Base-by-base conservation (phyloP, 2,113 vertebrate genomes). In the Leucopsar rothschildi region DNA sequence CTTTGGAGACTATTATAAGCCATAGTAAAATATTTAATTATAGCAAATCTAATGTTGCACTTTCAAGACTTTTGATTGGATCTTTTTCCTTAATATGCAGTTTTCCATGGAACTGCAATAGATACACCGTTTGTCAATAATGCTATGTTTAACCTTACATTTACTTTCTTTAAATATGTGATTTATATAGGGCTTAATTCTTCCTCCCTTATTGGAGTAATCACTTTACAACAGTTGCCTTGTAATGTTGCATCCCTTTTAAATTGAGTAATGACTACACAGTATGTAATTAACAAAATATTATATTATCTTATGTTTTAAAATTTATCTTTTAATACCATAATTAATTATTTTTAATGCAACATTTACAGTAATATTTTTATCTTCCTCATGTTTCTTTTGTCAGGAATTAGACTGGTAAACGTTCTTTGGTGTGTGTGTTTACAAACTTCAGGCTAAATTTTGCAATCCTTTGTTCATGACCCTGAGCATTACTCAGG, bases 391-490 rank as follows among this genome's bases (percentile, higher is more conserved):
- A 1, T 86, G 35, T 42, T 92, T 78, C 42, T 87, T 86, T 92
- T 94, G 75, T 49, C 78, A 82, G n/a, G 12, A 39, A 59, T 76
- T 85, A 73, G 39, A 15, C 11, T 86, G 31, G 13, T 53, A 94
- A 90, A 91, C 95, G 80, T 82, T 93, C 70, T 73, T 91, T 93
- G 55, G 33, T 90, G 23, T 50, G 15, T 88, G 15, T 88, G 60
- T 77, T 96, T 96, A 82, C 60, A 83, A 95, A 93, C 60, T 92
- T 80, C 76, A 73, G 90, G 88, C 79, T 90, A 94, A 72, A 88
- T 95, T 92, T 89, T 83, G 70, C 75, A 96, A 91, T 91, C 63
- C 11, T 77, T 88, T 90, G 47, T 17, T 90, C 85, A 56, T 63
- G 71, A 83, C 63, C 0, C 0, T 56, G 64, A 95, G 75, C 52